Evolutionary conservation across 2,113 vertebrate genomes (phyloP).

Genomic region (Megaleporinus macrocephalus): DNA sequence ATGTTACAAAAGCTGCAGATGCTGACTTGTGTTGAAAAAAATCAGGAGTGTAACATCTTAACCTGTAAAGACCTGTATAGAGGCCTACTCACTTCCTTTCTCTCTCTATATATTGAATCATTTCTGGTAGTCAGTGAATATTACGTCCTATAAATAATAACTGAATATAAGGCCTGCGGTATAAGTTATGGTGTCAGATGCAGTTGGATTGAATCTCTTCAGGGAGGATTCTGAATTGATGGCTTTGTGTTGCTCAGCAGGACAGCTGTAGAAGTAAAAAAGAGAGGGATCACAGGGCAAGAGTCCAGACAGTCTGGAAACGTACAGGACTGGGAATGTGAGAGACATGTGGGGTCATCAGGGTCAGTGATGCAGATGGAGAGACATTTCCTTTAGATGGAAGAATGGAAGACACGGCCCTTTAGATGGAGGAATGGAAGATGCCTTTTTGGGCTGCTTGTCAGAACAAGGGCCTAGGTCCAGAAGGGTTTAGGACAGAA

Average conservation of each 20-base stretch:
- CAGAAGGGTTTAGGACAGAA: slow-evolving; percentile 6
- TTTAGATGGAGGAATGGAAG: background rate
- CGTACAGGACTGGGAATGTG: background rate
- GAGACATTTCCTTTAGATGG: background rate
- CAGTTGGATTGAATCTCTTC: background rate
- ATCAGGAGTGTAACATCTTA: background rate
- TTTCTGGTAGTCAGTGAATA: background rate
- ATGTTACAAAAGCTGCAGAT: background rate
- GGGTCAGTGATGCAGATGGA: background rate
- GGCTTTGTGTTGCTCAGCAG: background rate
- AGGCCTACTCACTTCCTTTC: background rate
- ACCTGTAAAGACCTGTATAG: background rate
- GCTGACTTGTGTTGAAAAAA: background rate
- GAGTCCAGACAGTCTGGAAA: slow-evolving; percentile 5
- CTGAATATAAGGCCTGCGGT: too few species aligned
- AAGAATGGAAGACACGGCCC: background rate
- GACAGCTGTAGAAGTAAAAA: background rate
- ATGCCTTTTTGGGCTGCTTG: background rate
- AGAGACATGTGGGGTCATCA: slow-evolving; percentile 3
- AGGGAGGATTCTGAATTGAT: background rate
- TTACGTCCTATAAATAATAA: too few species aligned
- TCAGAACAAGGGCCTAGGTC: background rate
- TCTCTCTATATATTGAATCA: background rate
- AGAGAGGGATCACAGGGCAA: background rate
- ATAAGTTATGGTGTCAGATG: too few species aligned